phyloP scores from a whole-genome alignment of 2,888 invertebrate genomes.

The Rhodophaea formosa region DNA sequence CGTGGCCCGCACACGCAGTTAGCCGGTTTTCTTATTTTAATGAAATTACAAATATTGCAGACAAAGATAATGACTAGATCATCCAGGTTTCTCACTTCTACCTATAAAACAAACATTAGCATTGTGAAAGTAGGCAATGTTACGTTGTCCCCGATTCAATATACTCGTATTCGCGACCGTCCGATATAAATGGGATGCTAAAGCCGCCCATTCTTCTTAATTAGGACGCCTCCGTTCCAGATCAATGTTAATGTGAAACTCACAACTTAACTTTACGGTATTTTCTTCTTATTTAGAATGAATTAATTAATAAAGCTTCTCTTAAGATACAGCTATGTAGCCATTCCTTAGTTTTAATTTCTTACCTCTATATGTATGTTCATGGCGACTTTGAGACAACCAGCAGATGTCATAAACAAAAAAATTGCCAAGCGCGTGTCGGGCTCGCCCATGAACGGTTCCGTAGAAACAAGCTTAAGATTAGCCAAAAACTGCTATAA shows the following conservation, averaged over 20 bases:
- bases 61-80: no score
- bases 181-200: neutral
- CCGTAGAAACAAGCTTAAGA: no score
- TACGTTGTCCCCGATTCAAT: neutral
- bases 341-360: neutral
- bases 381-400: no score
- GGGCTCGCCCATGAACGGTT: no score
- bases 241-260: neutral
- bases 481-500: no score
- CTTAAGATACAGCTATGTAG: no score
- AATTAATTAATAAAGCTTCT: neutral
- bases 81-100: neutral
- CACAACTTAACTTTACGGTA: neutral
- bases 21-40: no score
- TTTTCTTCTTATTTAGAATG: neutral
- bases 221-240: neutral
- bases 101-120: neutral
- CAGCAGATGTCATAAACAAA: no score
- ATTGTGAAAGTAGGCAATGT: neutral
- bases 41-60: no score
- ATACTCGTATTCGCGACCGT: neutral
- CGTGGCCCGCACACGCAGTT: no score
- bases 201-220: conserved; percentile 5
- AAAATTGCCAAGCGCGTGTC: no score
- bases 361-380: no score